These are phyloP conservation scores for Melanotaenia boesemani DNA, from an alignment of 2,797 vertebrate species.

Conservation along the genomic window DNA sequence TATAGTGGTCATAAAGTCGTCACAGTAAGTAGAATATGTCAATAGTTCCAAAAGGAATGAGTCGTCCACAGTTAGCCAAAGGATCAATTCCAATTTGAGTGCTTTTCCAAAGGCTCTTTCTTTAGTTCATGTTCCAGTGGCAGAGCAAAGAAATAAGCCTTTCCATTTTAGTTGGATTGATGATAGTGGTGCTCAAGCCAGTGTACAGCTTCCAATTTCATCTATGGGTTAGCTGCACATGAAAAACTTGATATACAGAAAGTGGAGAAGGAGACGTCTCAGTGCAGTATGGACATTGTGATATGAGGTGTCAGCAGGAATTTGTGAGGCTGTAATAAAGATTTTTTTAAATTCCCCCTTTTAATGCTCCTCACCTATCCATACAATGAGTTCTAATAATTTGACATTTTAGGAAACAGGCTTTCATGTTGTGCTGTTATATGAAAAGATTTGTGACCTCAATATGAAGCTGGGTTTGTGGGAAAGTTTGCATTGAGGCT, in stretches of 20 bases:
- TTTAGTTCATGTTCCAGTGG: constrained; percentile 56
- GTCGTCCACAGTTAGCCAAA: constrained; percentile 48
- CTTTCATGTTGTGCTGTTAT: neutral
- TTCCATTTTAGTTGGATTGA: constrained; percentile 66
- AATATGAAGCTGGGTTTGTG: neutral
- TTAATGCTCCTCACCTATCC: neutral
- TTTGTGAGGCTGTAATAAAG: constrained; percentile 32
- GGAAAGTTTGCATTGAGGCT: neutral
- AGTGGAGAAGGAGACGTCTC: constrained; percentile 28
- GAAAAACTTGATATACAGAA: constrained; percentile 36
- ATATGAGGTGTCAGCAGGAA: constrained; percentile 29
- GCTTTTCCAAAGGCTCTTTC: constrained; percentile 69
- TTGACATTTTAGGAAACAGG: constrained; percentile 9
- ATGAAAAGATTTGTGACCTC: constrained; percentile 6
- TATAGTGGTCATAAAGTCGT: constrained; percentile 75
- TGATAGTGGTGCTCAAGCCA: constrained; percentile 42
- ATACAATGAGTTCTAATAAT: constrained; percentile 5
- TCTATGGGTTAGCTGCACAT: constrained; percentile 41
- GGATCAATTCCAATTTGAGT: constrained; percentile 75
- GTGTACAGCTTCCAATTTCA: constrained; percentile 48
- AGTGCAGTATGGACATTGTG: constrained; percentile 34
- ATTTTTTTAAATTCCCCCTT: neutral
- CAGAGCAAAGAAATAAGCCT: constrained; percentile 70
- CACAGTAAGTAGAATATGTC: constrained; percentile 74
- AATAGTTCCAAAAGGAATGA: constrained; percentile 72